Base-by-base conservation (phyloP, 2,797 vertebrate genomes). In the Todus mexicanus region DNA sequence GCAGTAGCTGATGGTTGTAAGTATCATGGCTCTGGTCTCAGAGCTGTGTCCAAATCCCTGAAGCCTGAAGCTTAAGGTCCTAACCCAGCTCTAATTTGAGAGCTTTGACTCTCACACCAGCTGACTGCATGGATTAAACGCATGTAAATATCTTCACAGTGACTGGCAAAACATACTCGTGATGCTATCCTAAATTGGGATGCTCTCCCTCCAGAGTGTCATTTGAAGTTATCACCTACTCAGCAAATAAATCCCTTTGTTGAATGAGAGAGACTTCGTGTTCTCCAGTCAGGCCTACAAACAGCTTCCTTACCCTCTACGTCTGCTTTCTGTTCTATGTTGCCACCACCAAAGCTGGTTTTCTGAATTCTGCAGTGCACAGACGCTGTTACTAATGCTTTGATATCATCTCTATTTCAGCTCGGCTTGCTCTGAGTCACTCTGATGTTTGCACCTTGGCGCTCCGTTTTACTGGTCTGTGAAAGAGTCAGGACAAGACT, bases 21-120 rank as follows among this genome's bases (percentile, higher is more conserved):
- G 76, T 83, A n/a, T 75, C 54, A 69, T 2, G 2, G 45, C 35
- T 51, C 81, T 90, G n/a, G 21, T 89, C 86, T 31, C 75, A 89
- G 78, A 78, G 59, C 31, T 87, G 72, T 53, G 11, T 93, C 75
- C 90, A 95, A 89, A 93, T 72, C 89, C 51, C 73, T 48, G 75
- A 76, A 79, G 83, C 74, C 72, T 81, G 57, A 91, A 95, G 87
- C 78, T 94, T 93, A 93, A 93, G 40, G 89, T 69, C 87, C 84
- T 94, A 92, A 75, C 92, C 69, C 93, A 70, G 90, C 96, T 95
- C 94, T 96, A 95, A 96, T 95, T 95, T 89, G 93, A 94, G 94
- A 95, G 66, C 95, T 95, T 94, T 93, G 95, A 96, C 89, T 95
- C 94, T 89, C 48, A 60, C 89, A 94, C 72, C 93, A 95, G 89